Evolutionary conservation across 2,888 invertebrate genomes (phyloP), one percentile per base, ranked within the genome.

Genomic region (Caenorhabditis angaria): DNA sequence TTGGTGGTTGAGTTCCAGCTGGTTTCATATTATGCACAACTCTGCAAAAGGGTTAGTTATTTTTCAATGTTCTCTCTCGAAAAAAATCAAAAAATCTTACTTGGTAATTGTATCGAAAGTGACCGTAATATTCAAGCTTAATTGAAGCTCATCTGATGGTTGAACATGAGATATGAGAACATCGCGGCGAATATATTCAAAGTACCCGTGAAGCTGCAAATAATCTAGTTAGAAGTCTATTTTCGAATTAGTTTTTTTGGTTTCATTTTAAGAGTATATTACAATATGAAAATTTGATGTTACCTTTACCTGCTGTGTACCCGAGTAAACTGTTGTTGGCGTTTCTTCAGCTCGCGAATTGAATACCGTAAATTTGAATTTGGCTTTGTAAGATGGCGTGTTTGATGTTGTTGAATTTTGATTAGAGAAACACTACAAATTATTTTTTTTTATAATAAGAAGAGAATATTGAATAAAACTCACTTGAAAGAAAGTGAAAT

Each of bases 401-500:
- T 77, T 78, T 6, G 70, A 32, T 48, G 70, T 78, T 18, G 62
- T 41, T 29, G 29, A 18, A 29, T 27, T 27, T 24, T 61, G 51
- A 28, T 50, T 24, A 14, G 64, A 66, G 60, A 79, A 79, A 63
- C 76, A 76, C 73, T 74, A 64, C 58, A 75, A 72, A 55, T 41
- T 28, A 22, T 32, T 32, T 32, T 32, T 32, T 32, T 32, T 32
- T 32, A 8, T 32, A 8, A 12, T 48, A 41, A 47, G 25, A 8
- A 8, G 5, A 27, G 50, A 51, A 48, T 22, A 24, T 57, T 22
- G 41, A 25, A 58, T 20, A 53, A 18, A 10, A 22, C 25, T n/a
- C 35, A 84, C 85, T 80, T 87, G 87, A 75, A 87, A 87, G 63
- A 87, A 87, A 18, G 86, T 85, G 70, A 87, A 87, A 66, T 87